Conservation (phyloP, 2,797 vertebrate species). For the Gymnoscopelus braueri region DNA sequence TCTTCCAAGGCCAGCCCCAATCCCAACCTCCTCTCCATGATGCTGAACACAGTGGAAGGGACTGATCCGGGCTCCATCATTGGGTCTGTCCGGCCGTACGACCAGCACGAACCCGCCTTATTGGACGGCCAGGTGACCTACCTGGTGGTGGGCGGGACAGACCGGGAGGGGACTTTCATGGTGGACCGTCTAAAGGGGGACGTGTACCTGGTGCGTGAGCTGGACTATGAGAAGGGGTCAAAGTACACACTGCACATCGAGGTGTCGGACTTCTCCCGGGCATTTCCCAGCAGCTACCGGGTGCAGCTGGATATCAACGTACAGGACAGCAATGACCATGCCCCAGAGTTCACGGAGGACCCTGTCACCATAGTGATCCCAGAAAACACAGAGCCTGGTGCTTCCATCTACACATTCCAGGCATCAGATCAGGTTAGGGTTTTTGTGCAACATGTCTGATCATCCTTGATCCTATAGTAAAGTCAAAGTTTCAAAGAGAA, state of each 20-base stretch:
- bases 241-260: slow-evolving; percentile 88
- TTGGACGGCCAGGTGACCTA: slow-evolving; percentile 85
- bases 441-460: no score
- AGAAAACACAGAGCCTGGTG: slow-evolving; percentile 85
- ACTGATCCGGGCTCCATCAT: slow-evolving; percentile 89
- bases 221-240: slow-evolving; percentile 91
- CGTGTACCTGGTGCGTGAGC: slow-evolving; percentile 87
- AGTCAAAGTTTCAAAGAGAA: no score
- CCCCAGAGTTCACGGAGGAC: slow-evolving; percentile 90
- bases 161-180: slow-evolving; percentile 89
- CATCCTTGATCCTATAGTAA: no score
- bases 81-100: slow-evolving; percentile 84
- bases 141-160: slow-evolving; percentile 88
- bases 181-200: slow-evolving; percentile 90
- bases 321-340: slow-evolving; percentile 93
- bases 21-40: slow-evolving; percentile 84
- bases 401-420: slow-evolving; percentile 92
- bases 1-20: slow-evolving; percentile 75
- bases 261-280: slow-evolving; percentile 86
- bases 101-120: slow-evolving; percentile 60
- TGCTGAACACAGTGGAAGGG: slow-evolving; percentile 87
- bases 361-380: slow-evolving; percentile 91
- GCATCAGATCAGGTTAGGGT: slow-evolving; percentile 85
- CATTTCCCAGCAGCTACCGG: slow-evolving; percentile 84
- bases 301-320: slow-evolving; percentile 90